Base-by-base conservation (phyloP, 1,140 invertebrate species). In the Ditylenchus dipsaci region DNA sequence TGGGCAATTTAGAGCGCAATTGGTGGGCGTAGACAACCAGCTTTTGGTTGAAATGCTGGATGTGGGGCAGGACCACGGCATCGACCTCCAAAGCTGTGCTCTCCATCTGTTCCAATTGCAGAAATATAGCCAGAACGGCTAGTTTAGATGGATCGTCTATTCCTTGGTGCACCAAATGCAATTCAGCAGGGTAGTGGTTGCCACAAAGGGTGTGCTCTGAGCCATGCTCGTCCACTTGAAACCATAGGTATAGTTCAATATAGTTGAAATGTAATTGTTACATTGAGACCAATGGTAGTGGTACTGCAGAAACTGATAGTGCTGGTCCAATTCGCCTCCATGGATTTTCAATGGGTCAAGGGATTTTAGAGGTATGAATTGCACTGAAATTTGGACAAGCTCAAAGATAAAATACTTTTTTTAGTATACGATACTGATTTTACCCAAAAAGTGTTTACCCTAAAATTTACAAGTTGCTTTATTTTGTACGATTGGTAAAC, bases 221-320 rank as follows among this genome's bases (percentile, higher is more conserved):
- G 43, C 43, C 43, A n/a, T n/a, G n/a, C n/a, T n/a, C n/a, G n/a
- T n/a, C n/a, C n/a, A n/a, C n/a, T n/a, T n/a, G n/a, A n/a, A n/a
- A n/a, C n/a, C n/a, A n/a, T n/a, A n/a, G n/a, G n/a, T n/a, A n/a
- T n/a, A n/a, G n/a, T n/a, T n/a, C n/a, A n/a, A n/a, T n/a, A n/a
- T n/a, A n/a, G n/a, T n/a, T n/a, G n/a, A n/a, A n/a, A n/a, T n/a
- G n/a, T n/a, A n/a, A n/a, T 73, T 72, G 56, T 81, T 77, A 56
- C 81, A 59, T 57, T 77, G 74, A 23, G 74, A 74, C 78, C 78
- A 80, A 43, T 80, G 78, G 59, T 74, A 80, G 53, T 80, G 78
- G 38, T 80, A 80, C 61, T 80, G 78, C 21, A 80, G 56, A 30
- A 80, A 75, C 5, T 69, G 79, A 60, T 80, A 80, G 47, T 70